Base-by-base conservation (phyloP, 2,888 invertebrate genomes). In the Alcis repandata region DNA sequence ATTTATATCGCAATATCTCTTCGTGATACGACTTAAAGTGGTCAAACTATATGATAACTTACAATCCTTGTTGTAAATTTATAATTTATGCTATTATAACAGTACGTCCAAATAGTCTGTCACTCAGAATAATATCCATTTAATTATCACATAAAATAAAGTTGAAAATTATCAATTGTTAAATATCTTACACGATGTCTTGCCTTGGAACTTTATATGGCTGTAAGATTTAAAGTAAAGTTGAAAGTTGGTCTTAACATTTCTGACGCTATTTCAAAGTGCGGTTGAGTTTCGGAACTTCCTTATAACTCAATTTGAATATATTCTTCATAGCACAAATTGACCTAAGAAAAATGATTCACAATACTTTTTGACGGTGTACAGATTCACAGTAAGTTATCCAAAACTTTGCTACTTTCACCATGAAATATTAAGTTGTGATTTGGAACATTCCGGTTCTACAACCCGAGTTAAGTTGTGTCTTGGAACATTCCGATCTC, bases 11-110 rank as follows among this genome's bases (percentile, higher is more conserved):
- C 27, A 27, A 4, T 27, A 27, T 27, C 6, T 27, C 2, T 45
- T 13, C 19, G 20, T n/a, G 4, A 10, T 33, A 10, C 33, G 0
- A 33, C 49, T 32, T 17, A 17, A 11, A 7, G 20, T 36, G 19
- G 20, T 20, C 36, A 51, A 51, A 51, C 51, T 51, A 13, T 51
- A 51, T 13, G 32, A 13, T n/a, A n/a, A 0, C 15, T 15, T 15
- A 7, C 15, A n/a, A n/a, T n/a, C n/a, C n/a, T n/a, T n/a, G n/a
- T n/a, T n/a, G n/a, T n/a, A n/a, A n/a, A n/a, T n/a, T n/a, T n/a
- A n/a, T n/a, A n/a, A n/a, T 27, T 27, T 27, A 27, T 27, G 6
- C 27, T 27, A 27, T 27, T 27, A 4, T 27, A 27, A 6, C 27
- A 4, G 27, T 27, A 27, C 27, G 27, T 27, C 27, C 27, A 27